These are phyloP conservation scores for Mareca strepera DNA, from an alignment of 2,797 vertebrate genomes.

Conservation along the genomic window DNA sequence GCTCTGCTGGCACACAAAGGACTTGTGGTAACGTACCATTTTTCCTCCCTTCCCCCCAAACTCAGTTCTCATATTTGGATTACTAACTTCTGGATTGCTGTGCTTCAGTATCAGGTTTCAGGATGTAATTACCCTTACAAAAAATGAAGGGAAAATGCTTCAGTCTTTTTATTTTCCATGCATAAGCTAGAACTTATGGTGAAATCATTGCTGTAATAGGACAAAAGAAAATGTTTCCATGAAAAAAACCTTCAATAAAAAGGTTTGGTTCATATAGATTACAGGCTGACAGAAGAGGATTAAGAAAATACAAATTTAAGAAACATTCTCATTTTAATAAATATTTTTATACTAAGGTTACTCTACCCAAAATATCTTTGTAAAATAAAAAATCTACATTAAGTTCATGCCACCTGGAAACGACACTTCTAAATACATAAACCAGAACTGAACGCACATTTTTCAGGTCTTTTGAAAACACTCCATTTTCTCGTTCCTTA, in stretches of 20 bases:
- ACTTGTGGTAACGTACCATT: conserved; percentile 72
- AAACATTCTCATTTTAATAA: not conserved
- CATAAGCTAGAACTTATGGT: conserved; percentile 21
- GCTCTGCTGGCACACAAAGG: conserved; percentile 59
- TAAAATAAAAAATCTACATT: conserved; percentile 11
- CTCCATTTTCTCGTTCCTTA: conserved; percentile 58
- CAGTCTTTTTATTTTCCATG: conserved; percentile 67
- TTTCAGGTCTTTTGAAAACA: conserved; percentile 41
- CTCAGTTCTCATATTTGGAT: conserved; percentile 28
- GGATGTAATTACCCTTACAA: conserved; percentile 62
- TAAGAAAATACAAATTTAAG: not conserved
- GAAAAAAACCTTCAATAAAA: not conserved
- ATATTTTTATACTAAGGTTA: not conserved
- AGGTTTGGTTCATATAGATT: not conserved
- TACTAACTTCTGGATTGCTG: conserved; percentile 28
- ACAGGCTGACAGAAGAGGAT: not conserved
- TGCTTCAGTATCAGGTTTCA: conserved; percentile 67
- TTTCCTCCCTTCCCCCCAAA: not conserved
- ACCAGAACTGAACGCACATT: not conserved
- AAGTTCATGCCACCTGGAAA: not conserved
- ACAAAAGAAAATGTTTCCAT: conserved; percentile 15
- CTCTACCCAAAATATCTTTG: not conserved
- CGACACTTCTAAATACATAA: not conserved
- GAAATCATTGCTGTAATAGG: conserved; percentile 53
- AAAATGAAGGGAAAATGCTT: conserved; percentile 62